These are phyloP conservation scores for Spodoptera littoralis DNA, from an alignment of 2,888 invertebrate species.

Conservation along the genomic window DNA sequence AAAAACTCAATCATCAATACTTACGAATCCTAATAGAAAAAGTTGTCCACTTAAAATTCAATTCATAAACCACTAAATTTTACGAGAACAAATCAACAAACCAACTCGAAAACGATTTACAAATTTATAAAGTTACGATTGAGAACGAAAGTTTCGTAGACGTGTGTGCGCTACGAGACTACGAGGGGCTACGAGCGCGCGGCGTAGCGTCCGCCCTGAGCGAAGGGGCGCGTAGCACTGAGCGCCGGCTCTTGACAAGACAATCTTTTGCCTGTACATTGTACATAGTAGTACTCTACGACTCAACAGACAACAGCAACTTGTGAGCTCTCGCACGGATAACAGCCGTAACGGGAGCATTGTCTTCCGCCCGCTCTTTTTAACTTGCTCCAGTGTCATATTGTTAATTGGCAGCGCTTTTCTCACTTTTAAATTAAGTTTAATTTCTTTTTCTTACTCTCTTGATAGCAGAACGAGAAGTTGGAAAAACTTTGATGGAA, in stretches of 20 bases:
- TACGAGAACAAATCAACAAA: conserved; percentile 39
- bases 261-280: conserved; percentile 82
- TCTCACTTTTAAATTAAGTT: conserved; percentile 41
- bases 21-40: conserved; percentile 72
- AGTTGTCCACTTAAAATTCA: conserved; percentile 61
- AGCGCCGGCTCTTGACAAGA: conserved; percentile 82
- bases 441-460: conserved; percentile 25
- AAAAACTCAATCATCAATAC: conserved; percentile 50
- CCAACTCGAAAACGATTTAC: conserved; percentile 36
- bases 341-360: conserved; percentile 78
- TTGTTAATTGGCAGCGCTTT: conserved; percentile 65
- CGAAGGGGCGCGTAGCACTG: conserved; percentile 83
- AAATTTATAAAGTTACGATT: conserved; percentile 42
- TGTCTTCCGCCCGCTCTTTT: conserved; percentile 75
- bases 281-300: conserved; percentile 79
- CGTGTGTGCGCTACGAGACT: conserved; percentile 62
- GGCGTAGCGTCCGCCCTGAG: conserved; percentile 79
- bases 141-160: conserved; percentile 63
- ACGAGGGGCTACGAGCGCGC: conserved; percentile 55
- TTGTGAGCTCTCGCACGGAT: conserved; percentile 82
- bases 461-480: conserved; percentile 22
- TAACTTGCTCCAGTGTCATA: conserved; percentile 64
- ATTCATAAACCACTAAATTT: conserved; percentile 46
- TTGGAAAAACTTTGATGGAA: not conserved
- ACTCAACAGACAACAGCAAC: conserved; percentile 81